These are phyloP conservation scores for Bibio marci DNA, from an alignment of 2,888 invertebrate genomes.

Conservation along the genomic window DNA sequence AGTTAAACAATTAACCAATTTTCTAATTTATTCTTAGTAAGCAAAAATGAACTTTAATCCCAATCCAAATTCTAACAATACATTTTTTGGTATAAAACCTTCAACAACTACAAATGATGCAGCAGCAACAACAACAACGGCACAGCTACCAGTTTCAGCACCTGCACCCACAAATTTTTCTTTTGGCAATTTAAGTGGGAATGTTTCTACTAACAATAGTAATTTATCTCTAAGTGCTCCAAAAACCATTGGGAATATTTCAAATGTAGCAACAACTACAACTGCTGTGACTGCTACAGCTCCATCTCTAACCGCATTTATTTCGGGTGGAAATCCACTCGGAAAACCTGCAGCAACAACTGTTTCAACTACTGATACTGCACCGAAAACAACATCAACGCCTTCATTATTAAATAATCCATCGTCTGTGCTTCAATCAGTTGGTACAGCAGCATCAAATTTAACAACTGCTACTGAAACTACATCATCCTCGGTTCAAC, in stretches of 20 bases:
- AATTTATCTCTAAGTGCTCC: not conserved
- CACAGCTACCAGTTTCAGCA: not conserved
- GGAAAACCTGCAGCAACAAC: conserved; percentile 2
- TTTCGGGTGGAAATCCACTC: conserved; percentile 7
- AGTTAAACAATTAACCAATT: no score
- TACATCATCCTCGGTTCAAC: conserved; percentile 23
- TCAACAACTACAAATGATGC: not conserved
- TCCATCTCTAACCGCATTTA: not conserved
- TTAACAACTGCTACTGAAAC: conserved; percentile 6
- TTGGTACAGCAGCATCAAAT: not conserved
- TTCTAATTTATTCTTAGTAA: no score
- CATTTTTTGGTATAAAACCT: no score
- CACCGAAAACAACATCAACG: not conserved
- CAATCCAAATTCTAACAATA: no score
- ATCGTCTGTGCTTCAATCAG: not conserved
- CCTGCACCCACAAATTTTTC: not conserved
- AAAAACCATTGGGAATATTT: not conserved
- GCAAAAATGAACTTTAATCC: no score
- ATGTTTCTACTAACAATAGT: not conserved
- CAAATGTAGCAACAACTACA: not conserved
- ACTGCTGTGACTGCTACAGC: not conserved
- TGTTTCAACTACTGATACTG: not conserved
- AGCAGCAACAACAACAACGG: not conserved
- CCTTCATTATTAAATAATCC: no score
- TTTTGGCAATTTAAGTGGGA: not conserved